These are phyloP conservation scores for Aptenodytes patagonicus DNA, from an alignment of 2,113 vertebrate genomes.

Conservation along the genomic window DNA sequence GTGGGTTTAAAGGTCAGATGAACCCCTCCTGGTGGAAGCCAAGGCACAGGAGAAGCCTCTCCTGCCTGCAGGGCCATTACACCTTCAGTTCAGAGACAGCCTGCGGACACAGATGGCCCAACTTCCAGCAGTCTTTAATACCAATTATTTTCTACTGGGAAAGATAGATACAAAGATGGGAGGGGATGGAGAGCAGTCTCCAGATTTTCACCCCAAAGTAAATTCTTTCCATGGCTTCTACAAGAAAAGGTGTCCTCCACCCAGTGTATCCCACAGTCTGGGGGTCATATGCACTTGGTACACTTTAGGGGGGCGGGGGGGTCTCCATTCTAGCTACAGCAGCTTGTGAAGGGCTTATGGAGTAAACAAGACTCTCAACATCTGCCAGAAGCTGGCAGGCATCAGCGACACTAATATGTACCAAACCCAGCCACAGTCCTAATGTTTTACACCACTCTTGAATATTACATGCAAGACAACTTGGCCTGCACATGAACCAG, in stretches of 20 bases:
- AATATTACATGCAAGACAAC: not conserved
- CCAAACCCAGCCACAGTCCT: not conserved
- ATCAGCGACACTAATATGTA: rapidly evolving
- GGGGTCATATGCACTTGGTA: not conserved
- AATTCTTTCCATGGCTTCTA: not conserved
- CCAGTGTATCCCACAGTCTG: not conserved
- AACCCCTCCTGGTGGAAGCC: not conserved
- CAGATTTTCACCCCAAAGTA: not conserved
- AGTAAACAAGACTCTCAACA: not conserved
- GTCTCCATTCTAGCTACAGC: not conserved
- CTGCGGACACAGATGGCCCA: not conserved
- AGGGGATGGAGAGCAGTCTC: not conserved
- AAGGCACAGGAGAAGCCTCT: not conserved
- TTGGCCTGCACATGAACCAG: not conserved
- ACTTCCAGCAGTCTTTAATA: not conserved
- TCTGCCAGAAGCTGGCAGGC: not conserved
- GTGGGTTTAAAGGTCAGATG: not conserved
- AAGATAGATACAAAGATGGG: not conserved
- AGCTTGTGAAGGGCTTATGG: not conserved
- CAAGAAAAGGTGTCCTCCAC: not conserved
- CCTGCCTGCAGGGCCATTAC: not conserved
- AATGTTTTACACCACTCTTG: not conserved
- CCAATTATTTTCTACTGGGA: not conserved
- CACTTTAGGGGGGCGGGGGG: not conserved
- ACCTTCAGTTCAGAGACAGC: not conserved